Evolutionary conservation across 1,140 invertebrate species (phyloP).

Genomic region (Apolygus lucorum): DNA sequence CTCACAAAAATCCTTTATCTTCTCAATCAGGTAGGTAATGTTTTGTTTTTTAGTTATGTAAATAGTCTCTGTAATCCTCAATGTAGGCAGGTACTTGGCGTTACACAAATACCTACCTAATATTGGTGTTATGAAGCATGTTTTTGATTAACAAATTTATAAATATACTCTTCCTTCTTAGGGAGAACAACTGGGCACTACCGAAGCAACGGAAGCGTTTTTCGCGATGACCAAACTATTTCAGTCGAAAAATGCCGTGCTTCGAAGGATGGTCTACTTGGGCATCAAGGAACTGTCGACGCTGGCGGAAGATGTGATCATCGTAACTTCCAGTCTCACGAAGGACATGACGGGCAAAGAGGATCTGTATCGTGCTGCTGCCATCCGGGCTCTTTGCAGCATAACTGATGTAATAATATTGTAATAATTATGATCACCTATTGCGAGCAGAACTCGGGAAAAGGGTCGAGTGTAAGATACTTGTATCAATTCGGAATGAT

Average conservation of each 20-base stretch:
- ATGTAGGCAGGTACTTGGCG: too few relatives aligned
- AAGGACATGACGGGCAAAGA: conserved; percentile 99
- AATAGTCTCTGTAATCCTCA: too few relatives aligned
- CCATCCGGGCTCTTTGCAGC: conserved; percentile 91
- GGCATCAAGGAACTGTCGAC: conserved; percentile 94
- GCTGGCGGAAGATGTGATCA: conserved; percentile 97
- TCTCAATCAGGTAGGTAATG: conserved; percentile 75
- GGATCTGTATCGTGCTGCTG: conserved; percentile 89
- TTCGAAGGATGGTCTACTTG: conserved; percentile 90
- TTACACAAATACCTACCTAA: too few relatives aligned
- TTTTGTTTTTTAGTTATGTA: too few relatives aligned
- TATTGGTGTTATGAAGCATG: too few relatives aligned
- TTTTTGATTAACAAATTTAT: too few relatives aligned
- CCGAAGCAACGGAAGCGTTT: conserved; percentile 96
- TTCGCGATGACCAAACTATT: conserved; percentile 99
- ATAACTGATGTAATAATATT: conserved; percentile 74
- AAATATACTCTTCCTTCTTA: conserved; percentile 35
- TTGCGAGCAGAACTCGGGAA: too few relatives aligned
- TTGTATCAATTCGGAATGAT: too few relatives aligned
- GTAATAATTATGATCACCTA: too few relatives aligned
- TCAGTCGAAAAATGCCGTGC: conserved; percentile 90
- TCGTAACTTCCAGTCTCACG: conserved; percentile 94
- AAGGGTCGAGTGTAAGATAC: too few relatives aligned
- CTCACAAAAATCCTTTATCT: conserved; percentile 94
- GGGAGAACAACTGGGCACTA: conserved; percentile 82